Evolutionary conservation across 2,888 invertebrate species (phyloP), one percentile per base, ranked within the genome.

Genomic region (Neoascia interrupta): DNA sequence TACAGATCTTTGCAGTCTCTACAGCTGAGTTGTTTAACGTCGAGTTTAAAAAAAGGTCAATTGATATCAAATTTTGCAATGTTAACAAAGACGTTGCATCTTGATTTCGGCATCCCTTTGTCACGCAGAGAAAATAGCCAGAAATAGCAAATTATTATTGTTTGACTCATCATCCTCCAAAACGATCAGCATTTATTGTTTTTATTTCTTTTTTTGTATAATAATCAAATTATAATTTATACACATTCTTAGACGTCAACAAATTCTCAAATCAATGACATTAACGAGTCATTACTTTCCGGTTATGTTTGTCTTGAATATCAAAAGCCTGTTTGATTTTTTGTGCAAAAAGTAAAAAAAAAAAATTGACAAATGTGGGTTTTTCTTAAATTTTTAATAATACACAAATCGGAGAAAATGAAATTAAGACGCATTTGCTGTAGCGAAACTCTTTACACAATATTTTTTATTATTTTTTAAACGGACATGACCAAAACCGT

Each of bases 251-350:
- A 19, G 31, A 31, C 43, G 43, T 58, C 13, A 58, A 19, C 15
- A 8, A 13, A 11, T n/a, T n/a, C n/a, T n/a, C n/a, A n/a, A 53
- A 19, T 34, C 34, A 51, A 36, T 19, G 8, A 19, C n/a, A 21
- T 19, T 10, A 60, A 36, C n/a, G 18, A 6, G 16, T 11, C 5
- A 47, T 28, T 47, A 8, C 16, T 60, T 47, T 61, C 47, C 47
- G 28, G 61, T 49, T 49, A 49, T 61, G 26, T 47, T 37, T 0
- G 26, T 23, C 18, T 61, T 47, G 13, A 37, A 61, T 60, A 45
- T 18, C 2, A 37, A 31, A 31, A 47, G 21, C 60, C 36, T n/a
- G 36, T 60, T 45, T 13, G 13, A n/a, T n/a, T 26, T 31, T 31
- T n/a, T 5, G 8, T 31, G 10, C 4, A 31, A 31, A 31, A 31